Percentiles rank a stretch among this genome's conserved stretches.
These are phyloP conservation scores for Tromatobia lineatoria DNA, from an alignment of 2,888 invertebrate species.

Conservation along the genomic window DNA sequence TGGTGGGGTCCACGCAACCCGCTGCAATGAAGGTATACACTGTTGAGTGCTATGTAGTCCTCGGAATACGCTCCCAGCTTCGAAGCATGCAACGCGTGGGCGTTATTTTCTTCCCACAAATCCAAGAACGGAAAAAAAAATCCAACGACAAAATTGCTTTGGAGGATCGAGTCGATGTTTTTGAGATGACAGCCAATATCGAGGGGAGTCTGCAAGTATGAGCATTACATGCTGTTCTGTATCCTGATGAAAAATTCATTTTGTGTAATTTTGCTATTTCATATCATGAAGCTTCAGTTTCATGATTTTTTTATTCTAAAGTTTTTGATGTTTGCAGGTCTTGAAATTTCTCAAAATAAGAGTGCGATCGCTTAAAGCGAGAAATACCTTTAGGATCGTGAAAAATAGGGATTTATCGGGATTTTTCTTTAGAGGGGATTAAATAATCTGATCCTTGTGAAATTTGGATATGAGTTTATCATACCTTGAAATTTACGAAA, in stretches of 20 bases:
- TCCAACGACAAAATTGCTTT: slow-evolving; percentile 52
- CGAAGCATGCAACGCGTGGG: slow-evolving; percentile 34
- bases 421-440: too few relatives aligned
- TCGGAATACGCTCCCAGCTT: slow-evolving; percentile 56
- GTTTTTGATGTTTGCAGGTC: too few relatives aligned
- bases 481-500: too few relatives aligned
- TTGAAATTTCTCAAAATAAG: too few relatives aligned
- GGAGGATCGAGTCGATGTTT: slow-evolving; percentile 44
- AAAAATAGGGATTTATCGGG: too few relatives aligned
- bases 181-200: slow-evolving; percentile 32
- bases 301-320: background rate
- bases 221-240: background rate
- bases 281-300: background rate
- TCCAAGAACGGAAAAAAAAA: slow-evolving; percentile 21
- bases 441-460: too few relatives aligned
- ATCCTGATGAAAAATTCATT: too few relatives aligned
- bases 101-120: slow-evolving; percentile 61
- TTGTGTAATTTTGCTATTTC: background rate
- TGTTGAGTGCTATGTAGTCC: slow-evolving; percentile 37
- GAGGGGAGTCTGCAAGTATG: background rate
- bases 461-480: too few relatives aligned
- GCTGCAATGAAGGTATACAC: slow-evolving; percentile 18
- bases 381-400: too few relatives aligned
- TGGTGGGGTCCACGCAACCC: slow-evolving; percentile 19
- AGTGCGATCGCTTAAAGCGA: too few relatives aligned